Evolutionary conservation across 2,888 invertebrate species (phyloP).

Genomic region (Torymus tubicola): DNA sequence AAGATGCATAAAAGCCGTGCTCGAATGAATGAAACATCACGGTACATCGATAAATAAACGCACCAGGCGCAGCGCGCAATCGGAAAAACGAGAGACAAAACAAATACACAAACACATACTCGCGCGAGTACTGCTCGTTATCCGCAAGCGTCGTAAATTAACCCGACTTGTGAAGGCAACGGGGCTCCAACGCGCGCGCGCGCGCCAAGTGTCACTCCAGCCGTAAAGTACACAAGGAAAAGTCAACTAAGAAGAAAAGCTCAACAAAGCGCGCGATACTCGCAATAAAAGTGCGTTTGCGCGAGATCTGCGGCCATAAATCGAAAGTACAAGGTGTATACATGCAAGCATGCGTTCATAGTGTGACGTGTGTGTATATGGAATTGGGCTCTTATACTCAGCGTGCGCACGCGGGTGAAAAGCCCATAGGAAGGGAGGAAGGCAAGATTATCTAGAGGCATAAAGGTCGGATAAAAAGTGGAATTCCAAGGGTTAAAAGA

Average conservation of each 20-base stretch:
- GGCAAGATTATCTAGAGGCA: constrained; percentile 18
- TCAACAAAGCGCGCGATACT: not conserved
- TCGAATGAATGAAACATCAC: not conserved
- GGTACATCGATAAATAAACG: not conserved
- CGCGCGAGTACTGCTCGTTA: not conserved
- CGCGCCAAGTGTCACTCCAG: constrained; percentile 19
- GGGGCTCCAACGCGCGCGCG: not conserved
- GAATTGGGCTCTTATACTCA: not conserved
- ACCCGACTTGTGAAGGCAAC: not conserved
- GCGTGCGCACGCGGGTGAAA: not conserved
- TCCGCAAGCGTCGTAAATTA: constrained; percentile 20
- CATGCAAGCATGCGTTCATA: not conserved
- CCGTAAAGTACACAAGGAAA: not conserved
- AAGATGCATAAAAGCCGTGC: too few relatives aligned
- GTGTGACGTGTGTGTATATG: not conserved
- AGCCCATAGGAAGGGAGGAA: not conserved
- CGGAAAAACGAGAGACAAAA: constrained; percentile 3
- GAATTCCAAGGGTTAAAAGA: constrained; percentile 39
- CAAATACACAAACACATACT: not conserved
- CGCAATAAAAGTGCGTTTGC: too few relatives aligned
- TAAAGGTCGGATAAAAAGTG: constrained; percentile 16
- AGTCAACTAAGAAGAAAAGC: constrained; percentile 1
- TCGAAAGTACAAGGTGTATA: constrained; percentile 6
- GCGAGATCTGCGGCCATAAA: constrained; percentile 12
- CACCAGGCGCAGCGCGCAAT: not conserved